Percentiles rank a stretch among this genome's conserved stretches.
Evolutionary conservation across 53 echinoderm and acorn worm species (phyloP).

Genomic region (Paracentrotus lividus): DNA sequence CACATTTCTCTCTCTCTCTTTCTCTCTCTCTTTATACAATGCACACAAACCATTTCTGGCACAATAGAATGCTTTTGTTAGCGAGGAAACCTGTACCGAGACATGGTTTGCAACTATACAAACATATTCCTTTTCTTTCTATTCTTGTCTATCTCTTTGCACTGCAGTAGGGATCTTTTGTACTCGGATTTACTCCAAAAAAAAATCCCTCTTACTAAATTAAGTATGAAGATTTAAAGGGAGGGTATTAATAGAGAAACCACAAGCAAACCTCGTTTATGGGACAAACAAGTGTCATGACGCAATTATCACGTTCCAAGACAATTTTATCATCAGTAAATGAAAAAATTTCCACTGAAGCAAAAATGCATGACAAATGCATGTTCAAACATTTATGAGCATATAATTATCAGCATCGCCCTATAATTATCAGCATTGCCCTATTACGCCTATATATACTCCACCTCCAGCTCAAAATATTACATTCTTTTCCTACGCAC

Average conservation of each 20-base stretch:
- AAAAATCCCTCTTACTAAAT: not conserved
- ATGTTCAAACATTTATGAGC: no score
- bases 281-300: not conserved
- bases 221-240: not conserved
- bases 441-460: no score
- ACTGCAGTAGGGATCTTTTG: not conserved
- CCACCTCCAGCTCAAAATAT: not conserved
- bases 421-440: no score
- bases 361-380: no score
- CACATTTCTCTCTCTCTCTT: constrained; percentile 18
- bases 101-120: constrained; percentile 51
- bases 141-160: constrained; percentile 37
- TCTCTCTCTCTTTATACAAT: constrained; percentile 35
- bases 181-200: constrained; percentile 6
- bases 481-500: not conserved
- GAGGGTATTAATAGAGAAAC: not conserved
- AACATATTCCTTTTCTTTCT: constrained; percentile 50
- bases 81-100: constrained; percentile 29
- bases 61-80: constrained; percentile 48
- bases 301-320: not conserved
- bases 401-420: no score
- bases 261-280: not conserved
- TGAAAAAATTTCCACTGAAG: no score
- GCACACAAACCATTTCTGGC: constrained; percentile 38
- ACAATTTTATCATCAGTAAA: not conserved